These are phyloP conservation scores for Phymastichus coffea DNA, from an alignment of 1,140 invertebrate genomes.

Conservation along the genomic window DNA sequence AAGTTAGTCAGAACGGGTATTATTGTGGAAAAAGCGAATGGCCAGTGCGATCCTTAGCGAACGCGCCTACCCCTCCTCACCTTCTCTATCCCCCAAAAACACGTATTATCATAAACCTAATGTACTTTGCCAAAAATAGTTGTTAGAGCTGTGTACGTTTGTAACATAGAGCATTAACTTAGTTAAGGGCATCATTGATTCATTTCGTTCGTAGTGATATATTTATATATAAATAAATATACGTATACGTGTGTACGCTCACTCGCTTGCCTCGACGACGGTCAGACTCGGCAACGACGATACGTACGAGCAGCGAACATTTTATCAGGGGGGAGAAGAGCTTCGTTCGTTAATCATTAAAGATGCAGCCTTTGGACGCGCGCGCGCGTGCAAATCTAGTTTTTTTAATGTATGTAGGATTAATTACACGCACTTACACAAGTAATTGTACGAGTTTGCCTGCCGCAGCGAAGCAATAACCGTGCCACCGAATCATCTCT, in stretches of 20 bases:
- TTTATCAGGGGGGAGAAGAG: no score
- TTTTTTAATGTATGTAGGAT: no score
- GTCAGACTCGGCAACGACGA: no score
- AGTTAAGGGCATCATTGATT: conserved; percentile 51
- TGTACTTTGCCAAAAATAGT: conserved; percentile 59
- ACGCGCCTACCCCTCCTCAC: no score
- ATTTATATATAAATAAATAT: conserved; percentile 9
- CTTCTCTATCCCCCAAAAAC: no score
- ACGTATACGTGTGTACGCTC: background rate
- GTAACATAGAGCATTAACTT: conserved; percentile 54
- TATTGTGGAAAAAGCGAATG: conserved; percentile 45
- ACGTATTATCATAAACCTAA: conserved; percentile 55
- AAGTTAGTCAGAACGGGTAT: conserved; percentile 25
- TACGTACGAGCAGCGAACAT: no score
- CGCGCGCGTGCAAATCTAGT: no score
- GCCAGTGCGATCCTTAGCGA: conserved; percentile 55
- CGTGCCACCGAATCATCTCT: no score
- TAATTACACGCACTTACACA: conserved; percentile 18
- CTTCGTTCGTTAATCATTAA: conserved; percentile 14
- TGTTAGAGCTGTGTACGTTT: conserved; percentile 47
- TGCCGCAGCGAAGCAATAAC: no score
- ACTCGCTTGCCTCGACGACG: no score
- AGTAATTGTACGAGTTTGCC: conserved; percentile 25
- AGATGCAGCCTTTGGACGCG: no score
- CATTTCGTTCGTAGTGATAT: conserved; percentile 22